These are phyloP conservation scores for Anguilla anguilla DNA, from an alignment of 2,797 vertebrate species.

Conservation along the genomic window DNA sequence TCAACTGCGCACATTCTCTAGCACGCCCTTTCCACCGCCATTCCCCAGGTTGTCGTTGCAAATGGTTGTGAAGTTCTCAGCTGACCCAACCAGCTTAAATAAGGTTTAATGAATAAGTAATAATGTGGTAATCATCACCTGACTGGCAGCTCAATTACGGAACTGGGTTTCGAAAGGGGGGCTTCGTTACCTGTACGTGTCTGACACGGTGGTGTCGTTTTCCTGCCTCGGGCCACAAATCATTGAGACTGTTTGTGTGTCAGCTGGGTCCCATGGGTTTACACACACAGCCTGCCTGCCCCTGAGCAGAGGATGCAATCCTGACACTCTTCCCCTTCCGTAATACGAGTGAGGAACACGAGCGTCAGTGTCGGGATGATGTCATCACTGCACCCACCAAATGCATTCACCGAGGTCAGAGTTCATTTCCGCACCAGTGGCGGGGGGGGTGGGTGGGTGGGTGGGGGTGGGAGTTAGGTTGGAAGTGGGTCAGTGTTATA, in stretches of 20 bases:
- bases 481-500: no score
- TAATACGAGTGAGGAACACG: neutral
- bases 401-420: neutral
- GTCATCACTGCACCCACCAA: neutral
- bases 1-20: neutral
- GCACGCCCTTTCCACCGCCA: neutral
- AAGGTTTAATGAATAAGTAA: neutral
- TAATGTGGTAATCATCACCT: neutral
- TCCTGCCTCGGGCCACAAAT: neutral
- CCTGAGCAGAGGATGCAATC: neutral
- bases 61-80: neutral
- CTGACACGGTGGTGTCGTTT: neutral
- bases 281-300: neutral
- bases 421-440: neutral
- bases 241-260: neutral
- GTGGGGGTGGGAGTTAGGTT: neutral
- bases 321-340: neutral
- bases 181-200: neutral
- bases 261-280: neutral
- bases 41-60: neutral
- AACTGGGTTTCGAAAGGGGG: neutral
- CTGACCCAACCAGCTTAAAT: neutral
- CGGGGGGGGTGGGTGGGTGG: neutral
- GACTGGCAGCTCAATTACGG: constrained; percentile 1
- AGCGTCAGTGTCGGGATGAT: neutral